These are phyloP conservation scores for Formicarius rufipectus DNA, from an alignment of 2,113 vertebrate genomes.

Conservation along the genomic window DNA sequence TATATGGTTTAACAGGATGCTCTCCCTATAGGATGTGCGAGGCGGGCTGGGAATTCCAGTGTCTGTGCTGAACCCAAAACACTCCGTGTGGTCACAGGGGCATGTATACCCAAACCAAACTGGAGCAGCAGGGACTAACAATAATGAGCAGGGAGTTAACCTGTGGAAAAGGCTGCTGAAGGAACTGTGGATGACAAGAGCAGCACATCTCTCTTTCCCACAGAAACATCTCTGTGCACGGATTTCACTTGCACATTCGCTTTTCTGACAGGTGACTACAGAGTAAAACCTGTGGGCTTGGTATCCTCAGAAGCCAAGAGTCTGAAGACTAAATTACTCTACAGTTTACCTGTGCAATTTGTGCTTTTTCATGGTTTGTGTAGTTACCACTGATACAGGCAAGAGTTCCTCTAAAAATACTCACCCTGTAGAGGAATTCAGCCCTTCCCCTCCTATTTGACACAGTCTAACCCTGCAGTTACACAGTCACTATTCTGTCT, in stretches of 20 bases:
- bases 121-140: background rate
- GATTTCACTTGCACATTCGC: background rate
- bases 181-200: background rate
- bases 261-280: background rate
- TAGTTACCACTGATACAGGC: background rate
- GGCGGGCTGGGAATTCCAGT: background rate
- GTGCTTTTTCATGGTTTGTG: background rate
- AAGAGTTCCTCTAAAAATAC: background rate
- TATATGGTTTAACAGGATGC: background rate
- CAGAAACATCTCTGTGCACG: background rate
- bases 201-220: background rate
- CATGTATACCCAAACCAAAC: background rate
- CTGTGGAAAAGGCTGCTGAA: background rate
- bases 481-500: background rate
- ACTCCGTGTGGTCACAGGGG: background rate
- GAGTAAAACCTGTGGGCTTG: background rate
- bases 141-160: background rate
- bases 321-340: background rate
- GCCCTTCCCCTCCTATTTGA: background rate
- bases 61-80: background rate
- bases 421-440: background rate
- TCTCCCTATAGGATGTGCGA: background rate
- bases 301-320: background rate
- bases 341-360: background rate
- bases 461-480: background rate